Conservation (phyloP, 2,888 invertebrate species). For the Apodemia duryi region DNA sequence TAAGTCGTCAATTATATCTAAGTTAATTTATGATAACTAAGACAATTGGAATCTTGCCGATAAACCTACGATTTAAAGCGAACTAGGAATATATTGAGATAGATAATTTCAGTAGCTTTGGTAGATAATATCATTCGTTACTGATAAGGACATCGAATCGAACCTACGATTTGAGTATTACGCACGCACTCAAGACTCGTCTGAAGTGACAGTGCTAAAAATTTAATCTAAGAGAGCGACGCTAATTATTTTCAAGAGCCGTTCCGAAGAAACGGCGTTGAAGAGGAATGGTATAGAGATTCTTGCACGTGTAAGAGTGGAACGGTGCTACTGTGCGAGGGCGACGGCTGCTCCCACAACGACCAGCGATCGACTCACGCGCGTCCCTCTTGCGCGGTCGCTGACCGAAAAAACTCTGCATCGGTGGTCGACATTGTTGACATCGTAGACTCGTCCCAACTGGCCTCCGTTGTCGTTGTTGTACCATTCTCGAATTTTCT, state of each 20-base stretch:
- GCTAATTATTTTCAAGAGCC: conserved; percentile 33
- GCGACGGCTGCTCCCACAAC: conserved; percentile 74
- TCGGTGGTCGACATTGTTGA: conserved; percentile 74
- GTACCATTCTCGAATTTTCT: conserved; percentile 71
- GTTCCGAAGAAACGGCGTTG: conserved; percentile 29
- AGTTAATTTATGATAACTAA: conserved; percentile 64
- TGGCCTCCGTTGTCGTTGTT: conserved; percentile 68
- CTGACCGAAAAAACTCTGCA: conserved; percentile 79
- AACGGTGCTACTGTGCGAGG: conserved; percentile 73
- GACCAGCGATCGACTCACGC: conserved; percentile 69
- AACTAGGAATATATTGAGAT: conserved; percentile 78
- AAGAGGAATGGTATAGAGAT: conserved; percentile 50
- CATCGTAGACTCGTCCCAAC: conserved; percentile 75
- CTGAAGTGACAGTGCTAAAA: conserved; percentile 12
- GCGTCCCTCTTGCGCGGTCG: conserved; percentile 74
- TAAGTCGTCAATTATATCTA: conserved; percentile 54
- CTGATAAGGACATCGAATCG: conserved; percentile 35
- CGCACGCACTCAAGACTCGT: conserved; percentile 11
- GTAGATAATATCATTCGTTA: conserved; percentile 67
- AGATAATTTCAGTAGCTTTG: conserved; percentile 77
- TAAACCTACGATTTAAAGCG: conserved; percentile 75
- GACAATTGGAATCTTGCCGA: conserved; percentile 74
- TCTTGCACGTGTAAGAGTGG: conserved; percentile 64
- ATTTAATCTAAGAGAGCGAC: conserved; percentile 48
- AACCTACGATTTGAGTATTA: conserved; percentile 21